These are phyloP conservation scores for Sapayoa aenigma DNA, from an alignment of 2,113 vertebrate species.

Conservation along the genomic window DNA sequence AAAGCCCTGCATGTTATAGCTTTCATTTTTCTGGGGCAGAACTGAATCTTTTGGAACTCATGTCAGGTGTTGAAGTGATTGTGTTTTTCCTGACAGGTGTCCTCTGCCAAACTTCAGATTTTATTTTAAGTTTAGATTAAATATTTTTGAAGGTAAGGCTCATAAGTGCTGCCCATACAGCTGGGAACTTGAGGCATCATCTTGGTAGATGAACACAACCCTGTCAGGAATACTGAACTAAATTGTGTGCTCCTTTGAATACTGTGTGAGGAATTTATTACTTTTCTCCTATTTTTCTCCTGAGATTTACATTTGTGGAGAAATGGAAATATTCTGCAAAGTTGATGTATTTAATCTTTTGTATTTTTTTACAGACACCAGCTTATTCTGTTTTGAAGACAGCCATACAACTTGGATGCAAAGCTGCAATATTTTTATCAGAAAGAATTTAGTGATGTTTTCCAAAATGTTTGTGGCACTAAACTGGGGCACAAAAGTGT, in stretches of 20 bases:
- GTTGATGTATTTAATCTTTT: background rate
- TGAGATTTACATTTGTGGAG: background rate
- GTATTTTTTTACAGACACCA: constrained; percentile 79
- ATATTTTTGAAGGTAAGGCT: background rate
- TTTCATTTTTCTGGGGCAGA: background rate
- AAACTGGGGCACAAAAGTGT: background rate
- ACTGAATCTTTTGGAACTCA: background rate
- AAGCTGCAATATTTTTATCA: constrained; percentile 88
- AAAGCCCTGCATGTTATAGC: background rate
- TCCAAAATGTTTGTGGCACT: background rate
- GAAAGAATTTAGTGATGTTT: constrained; percentile 80
- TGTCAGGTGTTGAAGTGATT: background rate
- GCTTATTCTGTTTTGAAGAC: constrained; percentile 88
- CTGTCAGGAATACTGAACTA: background rate
- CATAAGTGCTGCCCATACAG: background rate
- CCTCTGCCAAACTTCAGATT: background rate
- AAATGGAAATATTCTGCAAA: background rate
- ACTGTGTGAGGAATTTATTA: background rate
- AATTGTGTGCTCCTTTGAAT: background rate
- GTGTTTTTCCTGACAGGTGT: background rate
- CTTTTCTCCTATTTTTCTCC: background rate
- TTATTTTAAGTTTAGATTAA: background rate
- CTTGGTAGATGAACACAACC: background rate
- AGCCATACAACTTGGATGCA: constrained; percentile 89
- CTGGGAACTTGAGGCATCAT: background rate